Percentiles rank a stretch among this genome's conserved stretches.
Evolutionary conservation across 2,888 invertebrate species (phyloP).

Genomic region (Andrena flavipes): DNA sequence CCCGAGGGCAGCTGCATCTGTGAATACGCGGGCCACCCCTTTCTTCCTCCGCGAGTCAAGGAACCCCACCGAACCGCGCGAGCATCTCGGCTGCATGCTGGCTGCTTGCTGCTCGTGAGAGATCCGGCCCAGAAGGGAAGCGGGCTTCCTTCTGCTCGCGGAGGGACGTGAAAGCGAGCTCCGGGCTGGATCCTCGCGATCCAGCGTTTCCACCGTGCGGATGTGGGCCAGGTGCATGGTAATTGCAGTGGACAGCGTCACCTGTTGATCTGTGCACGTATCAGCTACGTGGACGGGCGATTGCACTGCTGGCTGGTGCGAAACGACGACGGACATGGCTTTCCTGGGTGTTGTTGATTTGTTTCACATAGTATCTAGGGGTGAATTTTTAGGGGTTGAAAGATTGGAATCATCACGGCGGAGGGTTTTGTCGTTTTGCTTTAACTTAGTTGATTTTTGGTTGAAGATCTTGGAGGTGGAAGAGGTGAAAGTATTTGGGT

Average conservation of each 20-base stretch:
- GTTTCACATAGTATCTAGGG: neutral
- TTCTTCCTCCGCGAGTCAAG: slow-evolving; percentile 55
- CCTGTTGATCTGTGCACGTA: slow-evolving; percentile 40
- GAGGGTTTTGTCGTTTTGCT: too few relatives aligned
- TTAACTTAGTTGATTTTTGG: too few relatives aligned
- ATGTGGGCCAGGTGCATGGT: slow-evolving; percentile 43
- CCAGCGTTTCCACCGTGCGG: slow-evolving; percentile 6
- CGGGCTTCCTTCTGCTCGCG: neutral
- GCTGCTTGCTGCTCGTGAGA: neutral
- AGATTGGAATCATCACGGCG: too few relatives aligned
- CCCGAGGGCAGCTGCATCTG: slow-evolving; percentile 75
- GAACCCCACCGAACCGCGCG: slow-evolving; percentile 48
- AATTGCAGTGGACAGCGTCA: slow-evolving; percentile 48
- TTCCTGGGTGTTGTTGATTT: neutral
- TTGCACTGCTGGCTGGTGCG: neutral
- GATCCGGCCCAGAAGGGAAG: slow-evolving; percentile 8
- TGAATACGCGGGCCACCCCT: slow-evolving; percentile 60
- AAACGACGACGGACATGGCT: neutral
- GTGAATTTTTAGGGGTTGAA: too few relatives aligned
- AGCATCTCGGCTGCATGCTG: slow-evolving; percentile 1
- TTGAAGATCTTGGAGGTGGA: too few relatives aligned
- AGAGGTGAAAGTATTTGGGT: too few relatives aligned
- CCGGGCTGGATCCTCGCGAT: slow-evolving; percentile 2
- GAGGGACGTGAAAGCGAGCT: slow-evolving; percentile 22
- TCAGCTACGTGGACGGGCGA: slow-evolving; percentile 32